Conservation (phyloP, 2,113 vertebrate genomes). For the Climacteris rufus region DNA sequence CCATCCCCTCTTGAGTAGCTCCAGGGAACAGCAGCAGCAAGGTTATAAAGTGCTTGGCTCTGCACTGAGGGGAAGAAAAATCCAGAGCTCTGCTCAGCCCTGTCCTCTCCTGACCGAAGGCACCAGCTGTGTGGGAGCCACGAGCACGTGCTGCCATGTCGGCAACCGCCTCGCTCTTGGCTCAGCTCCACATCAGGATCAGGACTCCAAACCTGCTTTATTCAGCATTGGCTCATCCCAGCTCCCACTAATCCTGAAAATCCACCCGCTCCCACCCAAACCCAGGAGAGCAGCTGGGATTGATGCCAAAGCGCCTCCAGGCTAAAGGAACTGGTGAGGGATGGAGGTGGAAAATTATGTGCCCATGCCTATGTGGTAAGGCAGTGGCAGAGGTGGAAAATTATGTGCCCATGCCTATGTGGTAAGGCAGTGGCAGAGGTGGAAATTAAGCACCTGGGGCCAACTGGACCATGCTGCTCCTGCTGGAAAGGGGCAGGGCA, state of each 20-base stretch:
- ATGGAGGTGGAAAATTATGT: background rate
- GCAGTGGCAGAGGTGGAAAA: background rate
- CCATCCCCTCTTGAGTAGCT: background rate
- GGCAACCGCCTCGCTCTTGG: background rate
- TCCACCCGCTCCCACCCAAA: background rate
- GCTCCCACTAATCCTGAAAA: background rate
- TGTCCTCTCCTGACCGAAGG: background rate
- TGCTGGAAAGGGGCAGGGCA: background rate
- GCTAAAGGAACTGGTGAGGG: background rate
- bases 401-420: rapidly evolving
- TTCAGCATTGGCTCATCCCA: background rate
- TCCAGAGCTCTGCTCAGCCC: background rate
- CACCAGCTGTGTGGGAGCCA: rapidly evolving
- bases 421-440: background rate
- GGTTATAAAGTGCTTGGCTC: background rate
- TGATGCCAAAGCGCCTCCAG: background rate
- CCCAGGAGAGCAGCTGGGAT: background rate
- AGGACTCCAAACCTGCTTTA: background rate
- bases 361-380: background rate
- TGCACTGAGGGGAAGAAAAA: background rate
- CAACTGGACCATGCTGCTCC: background rate
- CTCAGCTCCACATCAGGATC: background rate
- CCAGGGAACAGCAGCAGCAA: rapidly evolving
- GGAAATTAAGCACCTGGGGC: background rate
- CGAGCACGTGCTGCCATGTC: rapidly evolving